Percentiles rank a stretch among this genome's conserved stretches.
phyloP scores from a whole-genome alignment of 2,888 invertebrate genomes.

The Tolmerus cingulatus region DNA sequence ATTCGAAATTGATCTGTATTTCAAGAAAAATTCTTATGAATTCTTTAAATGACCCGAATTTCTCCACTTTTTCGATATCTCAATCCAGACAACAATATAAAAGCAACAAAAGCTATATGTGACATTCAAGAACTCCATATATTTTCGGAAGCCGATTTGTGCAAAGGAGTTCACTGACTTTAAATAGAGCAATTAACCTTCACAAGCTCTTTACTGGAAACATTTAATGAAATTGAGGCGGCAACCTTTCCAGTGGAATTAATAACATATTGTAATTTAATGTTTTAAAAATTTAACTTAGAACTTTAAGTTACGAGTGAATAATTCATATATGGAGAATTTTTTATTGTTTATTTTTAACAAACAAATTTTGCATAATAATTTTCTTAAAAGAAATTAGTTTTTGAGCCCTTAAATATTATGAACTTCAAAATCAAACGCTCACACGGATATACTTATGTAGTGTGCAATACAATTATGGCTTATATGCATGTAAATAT shows the following conservation, averaged over 20 bases:
- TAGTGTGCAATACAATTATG: too few species aligned
- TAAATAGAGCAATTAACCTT: neutral
- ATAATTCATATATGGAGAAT: too few species aligned
- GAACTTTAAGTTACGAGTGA: neutral
- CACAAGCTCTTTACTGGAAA: neutral
- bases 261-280: neutral
- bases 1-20: neutral
- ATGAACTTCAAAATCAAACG: too few species aligned
- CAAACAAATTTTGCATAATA: too few species aligned
- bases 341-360: too few species aligned
- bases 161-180: neutral
- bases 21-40: neutral
- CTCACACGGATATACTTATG: too few species aligned
- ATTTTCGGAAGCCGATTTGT: neutral
- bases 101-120: neutral
- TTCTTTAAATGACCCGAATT: neutral
- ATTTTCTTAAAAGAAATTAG: too few species aligned
- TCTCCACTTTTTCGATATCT: neutral
- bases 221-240: neutral
- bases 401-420: too few species aligned
- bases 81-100: neutral
- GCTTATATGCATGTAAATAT: too few species aligned
- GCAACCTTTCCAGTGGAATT: neutral
- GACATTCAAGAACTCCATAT: neutral
- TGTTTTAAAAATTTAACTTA: neutral